Percentiles rank a stretch among this genome's conserved stretches.
phyloP scores from a whole-genome alignment of 1,140 invertebrate species.

The Chironomus striatipennis region DNA sequence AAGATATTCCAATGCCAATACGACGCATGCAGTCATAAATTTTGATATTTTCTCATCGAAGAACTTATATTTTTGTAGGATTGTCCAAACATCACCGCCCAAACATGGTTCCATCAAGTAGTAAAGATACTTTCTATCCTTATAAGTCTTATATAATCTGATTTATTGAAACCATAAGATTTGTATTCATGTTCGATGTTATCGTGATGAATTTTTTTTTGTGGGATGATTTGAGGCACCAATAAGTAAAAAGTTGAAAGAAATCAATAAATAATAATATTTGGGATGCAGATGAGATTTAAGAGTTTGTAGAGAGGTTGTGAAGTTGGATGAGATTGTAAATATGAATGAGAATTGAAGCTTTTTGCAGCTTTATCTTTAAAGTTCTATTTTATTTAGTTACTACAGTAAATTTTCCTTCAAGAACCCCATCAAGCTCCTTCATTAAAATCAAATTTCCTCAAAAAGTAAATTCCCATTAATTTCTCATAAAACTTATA shows the following conservation, averaged over 20 bases:
- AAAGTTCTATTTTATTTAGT: too few relatives aligned
- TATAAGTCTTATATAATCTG: constrained; percentile 88
- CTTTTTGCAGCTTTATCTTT: too few relatives aligned
- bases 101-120: constrained; percentile 95
- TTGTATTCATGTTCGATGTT: constrained; percentile 27
- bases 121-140: constrained; percentile 92
- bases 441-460: too few relatives aligned
- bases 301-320: background rate
- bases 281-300: background rate
- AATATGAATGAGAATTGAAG: too few relatives aligned
- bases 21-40: constrained; percentile 85
- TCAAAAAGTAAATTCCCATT: too few relatives aligned
- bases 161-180: constrained; percentile 29
- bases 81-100: constrained; percentile 95
- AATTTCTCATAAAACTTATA: too few relatives aligned
- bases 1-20: constrained; percentile 85
- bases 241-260: background rate
- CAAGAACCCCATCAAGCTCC: too few relatives aligned
- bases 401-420: too few relatives aligned
- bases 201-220: too few relatives aligned
- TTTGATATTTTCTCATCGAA: constrained; percentile 79
- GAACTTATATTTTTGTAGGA: constrained; percentile 67
- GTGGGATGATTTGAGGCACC: background rate
- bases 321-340: too few relatives aligned
- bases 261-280: background rate